These are phyloP conservation scores for Cynocephalus volans DNA, from an alignment of 2,113 vertebrate genomes.

Conservation along the genomic window DNA sequence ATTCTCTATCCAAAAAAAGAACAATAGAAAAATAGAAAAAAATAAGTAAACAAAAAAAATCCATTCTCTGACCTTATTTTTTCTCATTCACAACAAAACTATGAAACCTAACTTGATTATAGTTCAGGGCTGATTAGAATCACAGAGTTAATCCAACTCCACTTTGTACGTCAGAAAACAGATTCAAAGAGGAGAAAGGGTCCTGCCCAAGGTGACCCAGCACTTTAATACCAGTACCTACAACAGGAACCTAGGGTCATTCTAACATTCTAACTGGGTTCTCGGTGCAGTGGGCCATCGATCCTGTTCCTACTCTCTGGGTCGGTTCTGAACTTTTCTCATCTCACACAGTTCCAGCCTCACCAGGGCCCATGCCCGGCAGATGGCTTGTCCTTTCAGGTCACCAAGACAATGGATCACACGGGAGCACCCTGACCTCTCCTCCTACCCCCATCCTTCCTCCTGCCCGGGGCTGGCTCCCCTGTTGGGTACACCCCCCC, in stretches of 20 bases:
- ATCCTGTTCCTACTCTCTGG: background rate
- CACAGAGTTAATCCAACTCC: background rate
- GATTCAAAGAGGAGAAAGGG: background rate
- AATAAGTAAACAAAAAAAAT: background rate
- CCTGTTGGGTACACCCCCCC: accelerated
- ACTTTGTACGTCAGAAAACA: background rate
- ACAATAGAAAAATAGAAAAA: no score
- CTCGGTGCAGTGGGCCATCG: accelerated
- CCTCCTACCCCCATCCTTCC: background rate
- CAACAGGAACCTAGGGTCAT: background rate
- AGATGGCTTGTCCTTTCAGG: background rate
- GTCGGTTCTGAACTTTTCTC: background rate
- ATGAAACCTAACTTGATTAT: background rate
- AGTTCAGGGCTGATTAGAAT: background rate
- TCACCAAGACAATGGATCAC: background rate
- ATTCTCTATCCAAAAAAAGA: no score
- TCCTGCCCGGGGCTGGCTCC: background rate
- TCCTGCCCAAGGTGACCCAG: background rate
- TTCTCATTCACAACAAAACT: constrained; percentile 8
- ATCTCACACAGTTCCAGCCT: background rate
- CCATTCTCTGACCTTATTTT: background rate
- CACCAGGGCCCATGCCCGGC: background rate
- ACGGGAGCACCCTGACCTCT: accelerated
- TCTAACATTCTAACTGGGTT: background rate
- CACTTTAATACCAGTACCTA: background rate